Evolutionary conservation across 2,113 vertebrate species (phyloP).

Genomic region (Carlito syrichta): DNA sequence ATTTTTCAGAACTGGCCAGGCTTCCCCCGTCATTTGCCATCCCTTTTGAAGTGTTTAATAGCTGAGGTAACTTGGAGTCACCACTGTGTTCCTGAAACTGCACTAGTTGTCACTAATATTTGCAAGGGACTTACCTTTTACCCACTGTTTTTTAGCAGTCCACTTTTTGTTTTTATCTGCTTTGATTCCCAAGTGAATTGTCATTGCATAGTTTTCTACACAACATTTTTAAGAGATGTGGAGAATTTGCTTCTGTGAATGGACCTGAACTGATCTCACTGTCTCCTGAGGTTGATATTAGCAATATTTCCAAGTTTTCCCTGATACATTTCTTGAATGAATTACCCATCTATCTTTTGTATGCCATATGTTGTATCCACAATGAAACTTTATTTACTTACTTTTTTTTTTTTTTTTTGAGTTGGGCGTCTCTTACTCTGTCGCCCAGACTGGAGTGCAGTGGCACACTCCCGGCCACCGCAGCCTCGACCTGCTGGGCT

Average conservation of each 20-base stretch:
- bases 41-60: conserved; percentile 55
- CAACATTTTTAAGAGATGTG: not conserved
- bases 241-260: not conserved
- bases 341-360: not conserved
- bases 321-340: not conserved
- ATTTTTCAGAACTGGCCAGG: conserved; percentile 35
- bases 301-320: not conserved
- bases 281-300: not conserved
- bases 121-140: not conserved
- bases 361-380: not conserved
- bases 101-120: not conserved
- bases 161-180: not conserved
- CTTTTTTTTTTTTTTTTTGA: too few species aligned
- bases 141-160: not conserved
- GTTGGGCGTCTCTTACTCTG: too few species aligned
- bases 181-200: not conserved
- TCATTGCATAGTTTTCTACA: not conserved
- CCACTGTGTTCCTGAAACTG: not conserved
- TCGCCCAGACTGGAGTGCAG: too few species aligned
- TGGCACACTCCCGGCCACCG: too few species aligned
- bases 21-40: conserved; percentile 14
- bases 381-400: too few species aligned
- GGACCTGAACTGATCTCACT: not conserved
- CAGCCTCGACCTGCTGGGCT: too few species aligned
- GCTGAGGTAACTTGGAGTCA: not conserved